These are phyloP conservation scores for Cheilosia soror DNA, from an alignment of 2,888 invertebrate genomes.

Conservation along the genomic window DNA sequence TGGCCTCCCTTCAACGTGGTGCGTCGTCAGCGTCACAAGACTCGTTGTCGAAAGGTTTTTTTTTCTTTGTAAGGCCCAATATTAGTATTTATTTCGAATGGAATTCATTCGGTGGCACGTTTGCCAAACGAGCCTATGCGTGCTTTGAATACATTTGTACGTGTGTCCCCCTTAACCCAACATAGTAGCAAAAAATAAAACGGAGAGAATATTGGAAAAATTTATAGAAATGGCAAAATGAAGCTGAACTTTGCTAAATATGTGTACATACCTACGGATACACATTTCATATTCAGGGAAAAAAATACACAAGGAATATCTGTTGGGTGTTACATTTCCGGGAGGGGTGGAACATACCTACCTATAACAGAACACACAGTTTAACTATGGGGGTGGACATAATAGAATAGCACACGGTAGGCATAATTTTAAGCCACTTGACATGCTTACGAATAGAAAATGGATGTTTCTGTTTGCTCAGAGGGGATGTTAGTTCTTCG, in stretches of 20 bases:
- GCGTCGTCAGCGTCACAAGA: conserved; percentile 51
- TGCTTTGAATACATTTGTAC: conserved; percentile 82
- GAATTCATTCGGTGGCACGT: conserved; percentile 81
- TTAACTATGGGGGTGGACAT: conserved; percentile 55
- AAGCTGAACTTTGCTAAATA: conserved; percentile 65
- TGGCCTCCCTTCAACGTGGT: conserved; percentile 49
- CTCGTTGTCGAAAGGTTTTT: conserved; percentile 46
- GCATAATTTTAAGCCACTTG: conserved; percentile 64
- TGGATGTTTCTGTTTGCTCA: conserved; percentile 54
- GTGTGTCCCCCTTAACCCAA: conserved; percentile 4
- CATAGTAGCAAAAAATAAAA: background rate
- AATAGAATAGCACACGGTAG: conserved; percentile 50
- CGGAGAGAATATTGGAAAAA: conserved; percentile 55
- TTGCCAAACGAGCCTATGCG: conserved; percentile 83
- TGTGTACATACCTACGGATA: conserved; percentile 44
- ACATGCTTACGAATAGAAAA: conserved; percentile 55
- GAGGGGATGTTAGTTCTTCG: conserved; percentile 9
- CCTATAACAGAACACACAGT: conserved; percentile 3
- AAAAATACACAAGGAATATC: conserved; percentile 37
- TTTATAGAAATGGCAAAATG: conserved; percentile 66
- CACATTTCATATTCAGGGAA: conserved; percentile 35
- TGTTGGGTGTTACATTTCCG: conserved; percentile 52
- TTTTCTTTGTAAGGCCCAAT: conserved; percentile 52
- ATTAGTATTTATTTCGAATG: conserved; percentile 72
- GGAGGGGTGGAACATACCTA: conserved; percentile 21